Conservation (phyloP, 2,113 vertebrate species). For the human region DNA sequence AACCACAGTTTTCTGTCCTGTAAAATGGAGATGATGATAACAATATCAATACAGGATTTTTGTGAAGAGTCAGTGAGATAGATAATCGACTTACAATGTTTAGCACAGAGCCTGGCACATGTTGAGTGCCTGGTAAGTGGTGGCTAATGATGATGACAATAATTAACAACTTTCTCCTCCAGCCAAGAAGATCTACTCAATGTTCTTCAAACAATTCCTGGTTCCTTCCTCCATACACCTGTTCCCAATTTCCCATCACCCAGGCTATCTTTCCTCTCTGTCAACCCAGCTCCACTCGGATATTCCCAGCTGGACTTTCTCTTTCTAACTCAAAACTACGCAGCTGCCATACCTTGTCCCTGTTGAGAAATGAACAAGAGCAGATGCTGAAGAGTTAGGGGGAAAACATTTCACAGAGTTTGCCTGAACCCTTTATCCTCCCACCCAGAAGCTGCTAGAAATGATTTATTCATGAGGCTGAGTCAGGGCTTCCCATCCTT, state of each 20-base stretch:
- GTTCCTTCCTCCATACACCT: background rate
- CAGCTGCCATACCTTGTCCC: background rate
- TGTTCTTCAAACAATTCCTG: background rate
- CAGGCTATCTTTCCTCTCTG: background rate
- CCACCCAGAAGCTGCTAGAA: background rate
- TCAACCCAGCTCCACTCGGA: background rate
- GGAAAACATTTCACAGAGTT: background rate
- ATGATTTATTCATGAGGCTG: background rate
- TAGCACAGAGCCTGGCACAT: background rate
- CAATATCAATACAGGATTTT: background rate
- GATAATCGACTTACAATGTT: background rate
- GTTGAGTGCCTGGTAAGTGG: background rate
- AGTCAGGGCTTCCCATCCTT: background rate
- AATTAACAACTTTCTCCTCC: background rate
- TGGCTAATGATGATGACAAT: background rate
- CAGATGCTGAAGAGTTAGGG: background rate
- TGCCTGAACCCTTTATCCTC: background rate
- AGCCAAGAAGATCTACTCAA: background rate
- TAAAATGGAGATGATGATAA: background rate
- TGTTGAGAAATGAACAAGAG: background rate
- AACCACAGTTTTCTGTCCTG: background rate
- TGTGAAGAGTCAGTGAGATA: background rate
- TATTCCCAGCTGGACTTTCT: background rate
- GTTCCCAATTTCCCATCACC: background rate
- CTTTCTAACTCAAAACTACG: background rate